Evolutionary conservation across 1,140 invertebrate species (phyloP), one percentile per base, ranked within the genome.

Genomic region (Zaprionus taronus): DNA sequence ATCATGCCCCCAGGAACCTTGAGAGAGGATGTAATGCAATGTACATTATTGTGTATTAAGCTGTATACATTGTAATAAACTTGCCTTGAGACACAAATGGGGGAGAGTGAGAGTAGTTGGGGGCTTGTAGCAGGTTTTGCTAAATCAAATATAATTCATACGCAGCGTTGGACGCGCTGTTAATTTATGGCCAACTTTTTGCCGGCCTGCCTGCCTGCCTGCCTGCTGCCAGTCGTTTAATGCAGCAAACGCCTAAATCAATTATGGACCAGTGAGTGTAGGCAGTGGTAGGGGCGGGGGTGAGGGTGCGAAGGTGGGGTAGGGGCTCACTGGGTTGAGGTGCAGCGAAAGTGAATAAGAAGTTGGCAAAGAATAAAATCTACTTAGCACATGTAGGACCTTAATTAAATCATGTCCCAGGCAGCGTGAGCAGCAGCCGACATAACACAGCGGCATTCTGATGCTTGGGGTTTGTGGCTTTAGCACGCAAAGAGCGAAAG

Each of bases 371-470:
- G 77, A 87, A 87, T 87, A 75, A 83, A 89, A 87, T 89, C 84
- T 89, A 89, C 84, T 87, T 87, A 84, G 84, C 84, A 89, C 84
- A 89, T 89, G 81, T 89, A 89, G 84, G 69, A 77, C 72, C 83
- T 89, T 89, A 89, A 89, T 89, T 89, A 89, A 89, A 89, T 89
- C 84, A 81, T 89, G 81, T 69, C 63, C 69, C 28, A 74, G 66
- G 47, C 68, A 31, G 38, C 17, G 20, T 70, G 11, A 66, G 36
- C 15, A 14, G n/a, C 47, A 51, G 68, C 65, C 78, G 74, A 64
- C 83, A 76, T 75, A 78, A 75, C 71, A 79, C 76, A 75, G 41
- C 22, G 74, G 73, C 61, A 68, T 17, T 4, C 38, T 41, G 22
- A 49, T 22, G 38, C 34, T 41, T 28, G 44, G 34, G 22, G 72